Percentiles rank a stretch among this genome's conserved stretches.
Evolutionary conservation across 2,888 invertebrate species (phyloP).

Genomic region (Nymphalis c-album): DNA sequence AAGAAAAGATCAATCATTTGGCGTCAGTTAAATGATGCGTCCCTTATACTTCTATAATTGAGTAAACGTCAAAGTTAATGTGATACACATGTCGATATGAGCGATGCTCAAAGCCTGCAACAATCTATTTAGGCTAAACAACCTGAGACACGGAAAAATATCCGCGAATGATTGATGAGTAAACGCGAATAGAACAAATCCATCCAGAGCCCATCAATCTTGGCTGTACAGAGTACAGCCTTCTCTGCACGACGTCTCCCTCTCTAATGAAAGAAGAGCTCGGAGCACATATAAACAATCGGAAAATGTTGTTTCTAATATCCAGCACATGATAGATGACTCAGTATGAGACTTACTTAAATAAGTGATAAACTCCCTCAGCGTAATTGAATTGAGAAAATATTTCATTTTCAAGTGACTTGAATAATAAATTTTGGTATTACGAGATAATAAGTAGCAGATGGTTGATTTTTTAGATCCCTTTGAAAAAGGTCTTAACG

Average conservation of each 20-base stretch:
- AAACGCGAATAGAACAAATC: conserved; percentile 80
- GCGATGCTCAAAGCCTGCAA: conserved; percentile 65
- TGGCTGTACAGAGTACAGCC: conserved; percentile 53
- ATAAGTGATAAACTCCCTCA: conserved; percentile 19
- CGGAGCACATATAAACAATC: conserved; percentile 77
- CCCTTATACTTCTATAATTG: conserved; percentile 31
- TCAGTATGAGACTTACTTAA: conserved; percentile 17
- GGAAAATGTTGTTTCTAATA: conserved; percentile 75
- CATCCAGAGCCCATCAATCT: conserved; percentile 78
- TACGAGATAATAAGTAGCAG: no score
- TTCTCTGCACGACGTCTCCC: conserved; percentile 70
- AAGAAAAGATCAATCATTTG: conserved; percentile 10
- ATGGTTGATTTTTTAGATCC: no score
- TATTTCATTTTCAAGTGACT: conserved; percentile 5
- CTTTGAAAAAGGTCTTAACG: no score
- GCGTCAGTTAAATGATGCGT: conserved; percentile 13
- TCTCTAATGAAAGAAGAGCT: conserved; percentile 79
- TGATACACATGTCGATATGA: conserved; percentile 67
- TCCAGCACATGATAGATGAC: conserved; percentile 70
- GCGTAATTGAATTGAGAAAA: conserved; percentile 18
- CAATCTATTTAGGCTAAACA: conserved; percentile 79
- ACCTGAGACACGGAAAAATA: conserved; percentile 80
- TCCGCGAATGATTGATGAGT: conserved; percentile 80
- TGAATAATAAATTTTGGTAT: no score
- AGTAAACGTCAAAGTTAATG: conserved; percentile 59